These are phyloP conservation scores for Diprion similis DNA, from an alignment of 1,140 invertebrate species.

Conservation along the genomic window DNA sequence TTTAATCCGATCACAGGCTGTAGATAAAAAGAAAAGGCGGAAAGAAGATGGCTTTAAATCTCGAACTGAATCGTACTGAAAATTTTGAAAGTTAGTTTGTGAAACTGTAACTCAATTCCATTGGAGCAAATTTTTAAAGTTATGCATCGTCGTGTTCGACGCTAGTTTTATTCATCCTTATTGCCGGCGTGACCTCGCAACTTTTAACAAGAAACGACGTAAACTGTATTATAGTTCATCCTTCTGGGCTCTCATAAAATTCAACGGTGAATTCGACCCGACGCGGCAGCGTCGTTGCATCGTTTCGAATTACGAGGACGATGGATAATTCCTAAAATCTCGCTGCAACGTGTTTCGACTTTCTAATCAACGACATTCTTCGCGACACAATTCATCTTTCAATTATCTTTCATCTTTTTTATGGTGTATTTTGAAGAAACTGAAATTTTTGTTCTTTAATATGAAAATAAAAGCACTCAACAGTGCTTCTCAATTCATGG, in stretches of 20 bases:
- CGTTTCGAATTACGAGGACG: too few relatives aligned
- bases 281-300: too few relatives aligned
- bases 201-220: not conserved
- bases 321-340: too few relatives aligned
- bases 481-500: too few relatives aligned
- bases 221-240: not conserved
- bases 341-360: too few relatives aligned
- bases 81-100: not conserved
- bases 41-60: not conserved
- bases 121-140: not conserved
- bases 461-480: too few relatives aligned
- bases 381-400: too few relatives aligned
- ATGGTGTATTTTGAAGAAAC: too few relatives aligned
- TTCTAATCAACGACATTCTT: too few relatives aligned
- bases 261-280: not conserved
- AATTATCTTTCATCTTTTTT: too few relatives aligned
- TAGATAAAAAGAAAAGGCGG: not conserved
- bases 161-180: not conserved
- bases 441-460: too few relatives aligned
- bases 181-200: not conserved
- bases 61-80: not conserved
- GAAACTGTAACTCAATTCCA: not conserved
- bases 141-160: slow-evolving; percentile 2
- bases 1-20: not conserved
- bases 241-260: not conserved